Evolutionary conservation across 1,140 invertebrate genomes (phyloP), one percentile per base, ranked within the genome.

Genomic region (Zaprionus camerounensis): DNA sequence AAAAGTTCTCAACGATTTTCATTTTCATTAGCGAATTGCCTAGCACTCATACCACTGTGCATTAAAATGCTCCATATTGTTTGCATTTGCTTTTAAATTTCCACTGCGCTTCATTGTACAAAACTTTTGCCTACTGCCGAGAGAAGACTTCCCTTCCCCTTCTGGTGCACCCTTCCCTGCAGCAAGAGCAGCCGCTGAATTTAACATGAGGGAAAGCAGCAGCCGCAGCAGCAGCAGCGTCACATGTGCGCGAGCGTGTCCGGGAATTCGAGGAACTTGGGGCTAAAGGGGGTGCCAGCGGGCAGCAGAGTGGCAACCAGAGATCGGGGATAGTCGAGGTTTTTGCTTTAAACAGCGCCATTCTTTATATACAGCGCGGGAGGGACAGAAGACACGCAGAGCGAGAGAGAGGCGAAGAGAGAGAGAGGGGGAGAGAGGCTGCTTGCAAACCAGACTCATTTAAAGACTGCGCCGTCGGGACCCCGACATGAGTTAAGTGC

Each of bases 401-500:
- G 26, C 31, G 31, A 2, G 6, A 26, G 56, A 57, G 15, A 15
- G 12, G 53, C 22, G 15, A 15, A 28, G 24, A 41, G 73, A n/a
- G 24, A 61, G 38, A 38, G 34, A 17, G n/a, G n/a, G 22, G 41
- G 20, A 26, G 66, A 20, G 31, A 51, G 55, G 57, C 46, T 9
- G 46, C 3, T 9, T 22, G 58, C 76, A 59, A 77, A 68, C 70
- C 78, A 88, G 80, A 87, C 80, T 88, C 81, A 88, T 87, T 83
- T 83, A 88, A 88, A 86, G 71, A 64, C 41, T 28, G 20, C 4
- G 46, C 46, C 46, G 17, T 17, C 26, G 66, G 74, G 78, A 81
- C 63, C 71, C 59, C 76, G 82, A 91, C 82, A 83, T 81, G 87
- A 91, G 80, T 84, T 87, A 87, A 91, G 87, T 87, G 87, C 78